Evolutionary conservation across 2,113 vertebrate genomes (phyloP), one percentile per base, ranked within the genome.

Genomic region (Leptobrachium leishanense): DNA sequence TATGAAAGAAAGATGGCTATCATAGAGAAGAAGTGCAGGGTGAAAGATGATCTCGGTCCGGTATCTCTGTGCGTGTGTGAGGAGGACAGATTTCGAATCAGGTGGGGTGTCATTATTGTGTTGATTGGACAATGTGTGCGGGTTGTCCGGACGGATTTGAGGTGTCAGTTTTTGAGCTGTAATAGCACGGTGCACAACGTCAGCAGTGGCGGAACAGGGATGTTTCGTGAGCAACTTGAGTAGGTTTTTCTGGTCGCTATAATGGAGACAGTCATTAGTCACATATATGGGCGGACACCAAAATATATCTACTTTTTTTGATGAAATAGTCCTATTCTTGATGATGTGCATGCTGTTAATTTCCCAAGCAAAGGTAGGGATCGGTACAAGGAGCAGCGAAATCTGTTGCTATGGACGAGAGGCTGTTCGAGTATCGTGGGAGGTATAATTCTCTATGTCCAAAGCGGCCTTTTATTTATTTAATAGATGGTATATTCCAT

Each of bases 191-290:
- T 41, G 7, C 44, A 43, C 1, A 73, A 42, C 12, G 63, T 39
- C 43, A 57, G 63, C 70, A 79, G 70, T 50, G 54, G 5, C 62
- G 59, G 40, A 59, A 59, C 2, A 68, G 76, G 72, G 43, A 20
- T 39, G 64, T 41, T 54, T 43, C n/a, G 44, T 43, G 43, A 66
- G 75, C 63, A n/a, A 43, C 20, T 66, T 42, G 75, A 68, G 72
- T 50, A 59, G 54, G 53, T 55, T 63, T 53, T 41, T 13, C 31
- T 11, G 63, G 65, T 74, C 50, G 42, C 77, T 79, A 79, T n/a
- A 79, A 65, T 31, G 75, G 53, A 78, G 41, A 69, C 43, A 79
- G 77, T 68, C 70, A 79, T 1, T 72, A 3, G 70, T 73, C 70
- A 79, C 50, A 73, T 13, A 31, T 12, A 1, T 4, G 62, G 62